A percentile compares a stretch with the other conserved stretches of the same genome.
Conservation (phyloP, 2,888 invertebrate species). For the Metacarcinus magister region DNA sequence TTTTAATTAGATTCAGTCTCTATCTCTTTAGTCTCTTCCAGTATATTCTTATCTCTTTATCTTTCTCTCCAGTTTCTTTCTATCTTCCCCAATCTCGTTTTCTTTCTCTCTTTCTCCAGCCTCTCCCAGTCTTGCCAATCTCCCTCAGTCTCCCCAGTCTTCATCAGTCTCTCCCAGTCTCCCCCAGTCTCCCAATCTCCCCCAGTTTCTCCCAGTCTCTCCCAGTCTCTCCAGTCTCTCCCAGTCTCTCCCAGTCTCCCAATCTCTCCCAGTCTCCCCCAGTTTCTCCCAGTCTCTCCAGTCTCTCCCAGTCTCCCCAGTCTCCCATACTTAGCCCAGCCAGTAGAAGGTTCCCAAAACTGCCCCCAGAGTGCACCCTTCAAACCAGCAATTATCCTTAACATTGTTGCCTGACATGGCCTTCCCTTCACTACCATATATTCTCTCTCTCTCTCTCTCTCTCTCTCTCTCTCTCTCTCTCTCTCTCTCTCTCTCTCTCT, state of each 20-base stretch:
- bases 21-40: background rate
- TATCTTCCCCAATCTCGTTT: background rate
- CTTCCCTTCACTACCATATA: background rate
- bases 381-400: constrained; percentile 26
- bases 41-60: background rate
- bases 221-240: background rate
- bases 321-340: background rate
- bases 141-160: background rate
- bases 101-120: background rate
- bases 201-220: background rate
- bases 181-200: background rate
- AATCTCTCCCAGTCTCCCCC: background rate
- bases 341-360: background rate
- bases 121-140: background rate
- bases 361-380: background rate
- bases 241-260: background rate
- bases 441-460: background rate
- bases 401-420: background rate
- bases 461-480: constrained; percentile 31
- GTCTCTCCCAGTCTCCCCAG: background rate
- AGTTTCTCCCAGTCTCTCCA: background rate
- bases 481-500: constrained; percentile 26
- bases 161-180: background rate
- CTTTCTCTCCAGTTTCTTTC: background rate
- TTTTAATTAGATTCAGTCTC: background rate